Base-by-base conservation (phyloP, 92 coral and sea anemone species). In the Scolanthus callimorphus region DNA sequence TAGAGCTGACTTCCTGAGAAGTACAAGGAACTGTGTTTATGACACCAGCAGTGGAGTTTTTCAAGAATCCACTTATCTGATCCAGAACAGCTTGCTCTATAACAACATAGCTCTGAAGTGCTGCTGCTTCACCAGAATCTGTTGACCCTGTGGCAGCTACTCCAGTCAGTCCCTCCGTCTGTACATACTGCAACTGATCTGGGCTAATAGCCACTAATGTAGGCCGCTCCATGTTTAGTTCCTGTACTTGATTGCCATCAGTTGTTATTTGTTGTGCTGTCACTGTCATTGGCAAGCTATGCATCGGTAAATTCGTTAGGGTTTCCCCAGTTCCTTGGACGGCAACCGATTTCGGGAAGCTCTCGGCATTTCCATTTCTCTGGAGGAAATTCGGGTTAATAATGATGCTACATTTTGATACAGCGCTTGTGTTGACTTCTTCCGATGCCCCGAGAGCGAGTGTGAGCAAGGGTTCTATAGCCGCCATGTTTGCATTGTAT, bases 391-490 rank as follows among this genome's bases (percentile, higher is more conserved):
- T 50, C 3, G 63, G 39, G 23, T 43, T 66, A 25, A 50, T 41
- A 1, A 50, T 59, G 15, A 51, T 20, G 51, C 29, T 66, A 44
- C 48, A 61, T 56, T 50, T 59, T 25, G 54, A 45, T 27, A 31
- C 27, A 20, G 72, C 2, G 6, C 81, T 74, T 20, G 95, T 73
- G 54, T 77, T 85, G 26, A 82, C 82, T 43, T 86, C 95, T 59
- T 82, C 95, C 27, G 85, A 86, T 27, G 95, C 95, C 15, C 90
- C 95, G 13, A 86, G 59, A 25, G 78, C 78, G 28, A 86, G 72
- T 3, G 70, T 66, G 6, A 66, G 54, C 15, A 66, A 27, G 4
- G 73, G 73, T 17, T 66, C 71, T 20, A 65, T 51, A 13, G 62
- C 73, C 3, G 46, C 27, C 28, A 59, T 22, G 54, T 10, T 54